A percentile compares a stretch with the other conserved stretches of the same genome.
Conservation (phyloP, 2,888 invertebrate genomes). For the Pseudoips prasinana region DNA sequence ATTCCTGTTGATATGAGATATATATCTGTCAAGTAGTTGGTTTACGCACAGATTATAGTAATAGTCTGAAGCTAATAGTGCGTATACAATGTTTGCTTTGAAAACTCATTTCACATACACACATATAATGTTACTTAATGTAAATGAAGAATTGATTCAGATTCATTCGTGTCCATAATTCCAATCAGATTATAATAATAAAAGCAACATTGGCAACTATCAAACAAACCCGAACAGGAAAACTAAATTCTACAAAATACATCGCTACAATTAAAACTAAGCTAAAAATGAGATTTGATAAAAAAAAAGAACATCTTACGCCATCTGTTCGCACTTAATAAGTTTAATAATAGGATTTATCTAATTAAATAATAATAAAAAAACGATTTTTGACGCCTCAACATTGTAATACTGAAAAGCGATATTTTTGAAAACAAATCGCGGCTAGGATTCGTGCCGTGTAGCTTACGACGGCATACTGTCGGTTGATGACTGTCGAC, state of each 20-base stretch:
- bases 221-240: slow-evolving; percentile 26
- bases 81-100: too few relatives aligned
- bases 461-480: background rate
- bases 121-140: too few relatives aligned
- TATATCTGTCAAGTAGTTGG: too few relatives aligned
- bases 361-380: slow-evolving; percentile 11
- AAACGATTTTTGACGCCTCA: slow-evolving; percentile 42
- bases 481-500: too few relatives aligned
- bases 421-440: slow-evolving; percentile 25
- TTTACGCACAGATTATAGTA: too few relatives aligned
- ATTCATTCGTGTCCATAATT: too few relatives aligned
- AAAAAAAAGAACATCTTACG: too few relatives aligned
- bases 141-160: too few relatives aligned
- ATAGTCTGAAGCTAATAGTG: too few relatives aligned
- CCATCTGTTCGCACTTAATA: background rate
- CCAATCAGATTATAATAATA: slow-evolving; percentile 1
- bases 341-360: background rate
- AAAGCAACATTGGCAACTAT: slow-evolving; percentile 9
- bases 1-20: too few relatives aligned
- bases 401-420: slow-evolving; percentile 65
- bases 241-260: slow-evolving; percentile 34
- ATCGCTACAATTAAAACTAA: slow-evolving; percentile 33
- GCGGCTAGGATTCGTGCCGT: slow-evolving; percentile 13
- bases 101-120: too few relatives aligned
- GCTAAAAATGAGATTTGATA: slow-evolving; percentile 41